phyloP scores from a whole-genome alignment of 92 coral and sea anemone species.

The Heteractis magnifica region DNA sequence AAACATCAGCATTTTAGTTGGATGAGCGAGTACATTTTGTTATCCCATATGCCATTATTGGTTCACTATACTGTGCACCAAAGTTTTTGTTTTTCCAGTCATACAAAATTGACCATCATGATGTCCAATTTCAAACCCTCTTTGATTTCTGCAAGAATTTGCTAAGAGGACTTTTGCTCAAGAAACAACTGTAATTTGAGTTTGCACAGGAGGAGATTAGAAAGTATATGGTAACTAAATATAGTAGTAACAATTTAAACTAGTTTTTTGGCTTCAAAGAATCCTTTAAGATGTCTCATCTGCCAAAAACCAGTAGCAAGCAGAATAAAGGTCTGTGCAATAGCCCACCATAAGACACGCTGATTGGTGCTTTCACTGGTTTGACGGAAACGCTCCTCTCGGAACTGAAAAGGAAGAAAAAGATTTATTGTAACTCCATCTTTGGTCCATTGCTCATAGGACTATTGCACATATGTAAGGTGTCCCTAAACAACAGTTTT shows the following conservation, averaged over 20 bases:
- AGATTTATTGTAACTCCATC: too few relatives aligned
- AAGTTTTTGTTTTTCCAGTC: too few relatives aligned
- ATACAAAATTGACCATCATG: too few relatives aligned
- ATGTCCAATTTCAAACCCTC: background rate
- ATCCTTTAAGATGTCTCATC: slow-evolving; percentile 98
- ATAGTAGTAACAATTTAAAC: slow-evolving; percentile 43
- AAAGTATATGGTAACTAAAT: background rate
- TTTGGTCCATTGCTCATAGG: too few relatives aligned
- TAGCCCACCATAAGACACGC: slow-evolving; percentile 99
- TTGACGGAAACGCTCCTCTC: slow-evolving; percentile 91
- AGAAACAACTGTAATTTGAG: background rate
- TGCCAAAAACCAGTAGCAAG: slow-evolving; percentile 98
- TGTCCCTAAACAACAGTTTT: background rate
- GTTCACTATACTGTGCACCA: too few relatives aligned
- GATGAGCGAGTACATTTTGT: too few relatives aligned
- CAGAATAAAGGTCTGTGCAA: slow-evolving; percentile 93
- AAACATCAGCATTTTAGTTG: too few relatives aligned
- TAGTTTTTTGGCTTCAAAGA: slow-evolving; percentile 99
- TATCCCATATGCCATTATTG: too few relatives aligned
- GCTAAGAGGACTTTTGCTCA: background rate
- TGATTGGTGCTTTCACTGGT: slow-evolving; percentile 99
- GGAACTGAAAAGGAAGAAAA: slow-evolving; percentile 64
- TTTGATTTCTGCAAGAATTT: background rate
- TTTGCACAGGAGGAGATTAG: background rate
- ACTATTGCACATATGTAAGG: background rate